Evolutionary conservation across 2,113 vertebrate species (phyloP).

Genomic region (Grammomys dolichurus): DNA sequence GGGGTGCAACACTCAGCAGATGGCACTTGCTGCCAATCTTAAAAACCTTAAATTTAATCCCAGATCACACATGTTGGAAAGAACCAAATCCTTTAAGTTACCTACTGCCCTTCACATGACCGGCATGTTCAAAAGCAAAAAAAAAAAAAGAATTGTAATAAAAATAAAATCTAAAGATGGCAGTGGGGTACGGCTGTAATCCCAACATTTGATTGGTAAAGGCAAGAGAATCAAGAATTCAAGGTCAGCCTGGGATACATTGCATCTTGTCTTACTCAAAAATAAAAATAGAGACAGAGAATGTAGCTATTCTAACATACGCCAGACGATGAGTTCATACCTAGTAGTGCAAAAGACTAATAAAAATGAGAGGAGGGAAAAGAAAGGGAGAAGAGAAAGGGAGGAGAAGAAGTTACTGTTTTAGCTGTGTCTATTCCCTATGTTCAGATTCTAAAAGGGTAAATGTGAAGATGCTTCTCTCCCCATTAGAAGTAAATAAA

Average conservation of each 20-base stretch:
- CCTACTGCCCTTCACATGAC: not conserved
- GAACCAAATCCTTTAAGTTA: not conserved
- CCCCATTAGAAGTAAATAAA: not conserved
- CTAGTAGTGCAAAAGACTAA: not conserved
- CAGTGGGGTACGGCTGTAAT: not conserved
- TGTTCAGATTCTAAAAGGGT: not conserved
- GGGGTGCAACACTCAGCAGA: not conserved
- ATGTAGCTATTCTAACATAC: not conserved
- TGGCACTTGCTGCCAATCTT: not conserved
- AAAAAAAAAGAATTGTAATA: not conserved
- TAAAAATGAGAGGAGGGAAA: not conserved
- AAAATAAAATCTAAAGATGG: not conserved
- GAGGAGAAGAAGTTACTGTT: not conserved
- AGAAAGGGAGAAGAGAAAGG: not conserved
- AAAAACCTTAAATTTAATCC: not conserved
- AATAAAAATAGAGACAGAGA: not conserved
- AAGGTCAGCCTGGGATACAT: not conserved
- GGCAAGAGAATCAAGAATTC: not conserved
- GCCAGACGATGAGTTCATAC: not conserved
- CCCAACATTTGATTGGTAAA: not conserved
- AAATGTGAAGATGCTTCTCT: conserved; percentile 45
- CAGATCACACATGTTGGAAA: not conserved
- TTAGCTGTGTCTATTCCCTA: not conserved
- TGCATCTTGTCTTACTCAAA: not conserved
- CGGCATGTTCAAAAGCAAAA: not conserved